Evolutionary conservation across 2,888 invertebrate species (phyloP), one percentile per base, ranked within the genome.

Genomic region (Scaptomyza parva): DNA sequence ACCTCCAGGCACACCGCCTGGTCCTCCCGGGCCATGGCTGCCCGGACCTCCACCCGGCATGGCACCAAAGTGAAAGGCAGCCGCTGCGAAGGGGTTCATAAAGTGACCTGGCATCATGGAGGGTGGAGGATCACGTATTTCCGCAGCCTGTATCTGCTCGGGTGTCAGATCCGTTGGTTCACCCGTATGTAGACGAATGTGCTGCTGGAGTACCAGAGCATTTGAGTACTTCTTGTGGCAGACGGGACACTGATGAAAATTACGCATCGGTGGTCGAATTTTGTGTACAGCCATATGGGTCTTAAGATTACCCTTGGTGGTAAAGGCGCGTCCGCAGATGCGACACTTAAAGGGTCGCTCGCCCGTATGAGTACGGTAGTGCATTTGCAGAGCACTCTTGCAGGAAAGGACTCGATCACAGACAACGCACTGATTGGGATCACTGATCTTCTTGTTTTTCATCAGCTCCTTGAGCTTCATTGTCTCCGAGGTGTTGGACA

Each of bases 261-360:
- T 96, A 76, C 98, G 93, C 92, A 97, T 94, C 24, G 98, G 98
- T 54, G 97, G 97, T 89, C 98, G 98, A 75, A 98, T 97, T 78
- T 99, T 94, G 92, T 99, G 99, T 28, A 99, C 99, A 47, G 99
- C 98, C 99, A 99, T 99, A 93, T 99, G 99, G 3, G 99, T 99
- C 92, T 99, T 99, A 76, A 99, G 94, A 92, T 99, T 99, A 66
- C 99, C 99, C 92, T 99, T 99, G 53, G 99, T 99, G 58, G 99
- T 99, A 93, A 99, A 99, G 58, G 99, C 97, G 43, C 98, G 94
- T 44, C 98, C 98, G 92, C 99, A 99, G 73, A 99, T 97, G 92
- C 98, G 97, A 92, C 99, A 99, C 91, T 97, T 96, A 92, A 98
- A 99, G 3, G 99, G 99, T 52, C 92, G 81, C 63, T 92, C 92